Conservation (phyloP, 2,888 invertebrate species). For the Agriopis aurantiaria region DNA sequence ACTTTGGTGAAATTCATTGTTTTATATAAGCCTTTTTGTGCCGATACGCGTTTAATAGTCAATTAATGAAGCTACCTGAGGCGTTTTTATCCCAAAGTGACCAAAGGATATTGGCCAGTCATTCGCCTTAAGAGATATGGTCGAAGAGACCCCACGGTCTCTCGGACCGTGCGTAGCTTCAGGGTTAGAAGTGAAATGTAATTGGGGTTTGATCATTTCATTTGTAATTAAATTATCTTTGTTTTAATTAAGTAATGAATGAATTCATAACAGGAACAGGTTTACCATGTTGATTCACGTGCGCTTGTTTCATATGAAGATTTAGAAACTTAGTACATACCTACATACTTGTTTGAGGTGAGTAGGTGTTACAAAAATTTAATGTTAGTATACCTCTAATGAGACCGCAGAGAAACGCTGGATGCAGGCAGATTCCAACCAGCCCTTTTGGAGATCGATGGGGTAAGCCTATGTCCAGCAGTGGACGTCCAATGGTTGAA, state of each 20-base stretch:
- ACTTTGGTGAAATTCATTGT: slow-evolving; percentile 85
- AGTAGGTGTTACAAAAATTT: too few relatives aligned
- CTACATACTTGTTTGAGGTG: neutral
- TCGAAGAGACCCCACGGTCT: slow-evolving; percentile 48
- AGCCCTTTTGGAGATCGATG: too few relatives aligned
- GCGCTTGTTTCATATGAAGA: neutral
- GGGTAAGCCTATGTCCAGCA: too few relatives aligned
- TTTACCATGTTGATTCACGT: neutral
- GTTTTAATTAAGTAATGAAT: neutral
- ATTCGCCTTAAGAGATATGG: slow-evolving; percentile 54
- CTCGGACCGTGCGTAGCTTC: slow-evolving; percentile 39
- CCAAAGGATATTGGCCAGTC: slow-evolving; percentile 67
- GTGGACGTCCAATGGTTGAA: too few relatives aligned
- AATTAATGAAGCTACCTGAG: slow-evolving; percentile 84
- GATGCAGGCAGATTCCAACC: too few relatives aligned
- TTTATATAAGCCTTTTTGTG: slow-evolving; percentile 79
- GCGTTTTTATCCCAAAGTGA: slow-evolving; percentile 71
- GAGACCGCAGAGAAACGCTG: too few relatives aligned
- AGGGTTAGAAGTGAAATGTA: slow-evolving; percentile 54
- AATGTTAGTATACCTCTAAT: too few relatives aligned
- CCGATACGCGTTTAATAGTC: slow-evolving; percentile 83
- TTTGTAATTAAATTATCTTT: slow-evolving; percentile 28
- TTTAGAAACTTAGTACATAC: neutral
- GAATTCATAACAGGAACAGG: neutral
- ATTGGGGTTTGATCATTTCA: slow-evolving; percentile 52